These are phyloP conservation scores for Leptinotarsa undecemlineata DNA, from an alignment of 1,140 invertebrate species.

Conservation along the genomic window DNA sequence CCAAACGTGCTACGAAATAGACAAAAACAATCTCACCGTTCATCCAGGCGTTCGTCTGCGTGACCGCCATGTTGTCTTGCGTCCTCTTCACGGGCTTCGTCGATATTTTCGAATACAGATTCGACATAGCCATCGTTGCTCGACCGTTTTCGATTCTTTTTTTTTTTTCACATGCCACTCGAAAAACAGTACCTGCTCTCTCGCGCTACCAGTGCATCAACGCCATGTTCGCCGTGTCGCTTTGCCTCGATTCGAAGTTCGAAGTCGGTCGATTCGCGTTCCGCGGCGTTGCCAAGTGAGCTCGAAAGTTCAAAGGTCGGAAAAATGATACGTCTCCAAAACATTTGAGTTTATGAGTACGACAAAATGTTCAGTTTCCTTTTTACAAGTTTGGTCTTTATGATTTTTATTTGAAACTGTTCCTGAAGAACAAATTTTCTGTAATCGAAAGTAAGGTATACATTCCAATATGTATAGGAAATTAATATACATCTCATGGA, in stretches of 20 bases:
- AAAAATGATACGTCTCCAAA: too few relatives aligned
- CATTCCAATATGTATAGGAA: too few relatives aligned
- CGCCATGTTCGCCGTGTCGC: constrained; percentile 35
- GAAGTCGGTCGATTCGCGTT: not conserved
- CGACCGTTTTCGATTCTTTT: not conserved
- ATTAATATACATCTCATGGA: too few relatives aligned
- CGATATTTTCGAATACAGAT: constrained; percentile 73
- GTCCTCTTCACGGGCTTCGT: constrained; percentile 70
- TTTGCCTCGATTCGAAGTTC: too few relatives aligned
- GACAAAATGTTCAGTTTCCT: too few relatives aligned
- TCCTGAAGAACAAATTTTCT: too few relatives aligned
- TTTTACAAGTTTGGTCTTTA: too few relatives aligned
- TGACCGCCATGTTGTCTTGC: constrained; percentile 72
- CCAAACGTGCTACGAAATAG: too few relatives aligned
- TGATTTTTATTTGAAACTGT: too few relatives aligned
- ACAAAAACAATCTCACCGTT: constrained; percentile 67
- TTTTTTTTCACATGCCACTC: not conserved
- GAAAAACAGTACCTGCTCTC: constrained; percentile 23
- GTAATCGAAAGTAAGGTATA: too few relatives aligned
- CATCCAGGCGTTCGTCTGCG: constrained; percentile 81
- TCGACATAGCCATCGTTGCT: constrained; percentile 67
- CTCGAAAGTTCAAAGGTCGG: too few relatives aligned
- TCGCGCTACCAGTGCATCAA: constrained; percentile 12
- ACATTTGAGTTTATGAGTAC: too few relatives aligned
- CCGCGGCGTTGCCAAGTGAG: constrained; percentile 16